phyloP scores from a whole-genome alignment of 2,113 vertebrate genomes.

The Triplophysa tibetana region DNA sequence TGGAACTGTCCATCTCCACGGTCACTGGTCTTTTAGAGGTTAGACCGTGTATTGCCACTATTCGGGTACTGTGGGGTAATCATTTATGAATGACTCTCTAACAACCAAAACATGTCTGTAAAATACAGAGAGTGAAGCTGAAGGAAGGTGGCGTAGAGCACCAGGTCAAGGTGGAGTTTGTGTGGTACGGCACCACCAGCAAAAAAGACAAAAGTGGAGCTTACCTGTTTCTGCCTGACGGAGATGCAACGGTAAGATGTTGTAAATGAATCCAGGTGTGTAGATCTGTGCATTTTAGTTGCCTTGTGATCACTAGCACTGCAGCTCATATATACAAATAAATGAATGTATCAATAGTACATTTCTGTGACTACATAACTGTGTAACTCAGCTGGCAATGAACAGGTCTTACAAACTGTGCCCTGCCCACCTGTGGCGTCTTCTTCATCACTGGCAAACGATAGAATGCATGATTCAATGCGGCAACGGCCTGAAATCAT shows the following conservation, averaged over 20 bases:
- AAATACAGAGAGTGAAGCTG: slow-evolving; percentile 73
- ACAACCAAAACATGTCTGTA: neutral
- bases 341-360: too few relatives aligned
- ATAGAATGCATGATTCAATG: too few relatives aligned
- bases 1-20: slow-evolving; percentile 78
- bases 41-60: slow-evolving; percentile 29
- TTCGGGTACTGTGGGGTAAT: neutral
- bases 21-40: slow-evolving; percentile 87
- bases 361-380: too few relatives aligned
- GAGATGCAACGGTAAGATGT: slow-evolving; percentile 79
- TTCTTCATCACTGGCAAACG: too few relatives aligned
- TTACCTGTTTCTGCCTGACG: slow-evolving; percentile 89
- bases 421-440: too few relatives aligned
- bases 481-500: too few relatives aligned
- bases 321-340: too few relatives aligned
- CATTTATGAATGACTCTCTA: neutral
- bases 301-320: too few relatives aligned
- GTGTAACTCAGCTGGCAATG: too few relatives aligned
- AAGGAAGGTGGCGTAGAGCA: slow-evolving; percentile 77
- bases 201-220: slow-evolving; percentile 89
- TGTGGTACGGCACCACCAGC: slow-evolving; percentile 87
- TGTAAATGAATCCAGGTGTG: too few relatives aligned
- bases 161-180: slow-evolving; percentile 80
- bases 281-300: too few relatives aligned
- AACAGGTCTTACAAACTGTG: too few relatives aligned